Evolutionary conservation across 2,888 invertebrate species (phyloP).

Genomic region (Eubasilissa splendida): DNA sequence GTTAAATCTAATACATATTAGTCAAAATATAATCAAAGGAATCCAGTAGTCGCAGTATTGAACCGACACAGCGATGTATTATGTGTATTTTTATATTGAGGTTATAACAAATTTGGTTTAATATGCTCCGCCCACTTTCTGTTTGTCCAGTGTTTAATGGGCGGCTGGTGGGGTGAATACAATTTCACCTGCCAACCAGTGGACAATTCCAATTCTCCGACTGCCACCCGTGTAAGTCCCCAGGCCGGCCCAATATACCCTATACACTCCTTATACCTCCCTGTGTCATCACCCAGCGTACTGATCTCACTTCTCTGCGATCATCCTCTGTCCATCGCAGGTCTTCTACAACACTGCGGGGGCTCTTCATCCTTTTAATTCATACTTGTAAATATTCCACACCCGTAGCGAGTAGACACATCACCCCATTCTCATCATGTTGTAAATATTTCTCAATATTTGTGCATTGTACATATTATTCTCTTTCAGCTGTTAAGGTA

Average conservation of each 20-base stretch:
- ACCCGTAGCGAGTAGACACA: constrained; percentile 20
- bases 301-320: constrained; percentile 3
- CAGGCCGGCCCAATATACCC: not conserved
- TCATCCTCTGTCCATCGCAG: constrained; percentile 4
- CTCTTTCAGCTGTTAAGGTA: constrained; percentile 30
- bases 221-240: constrained; percentile 87
- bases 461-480: constrained; percentile 38
- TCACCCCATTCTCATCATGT: constrained; percentile 19
- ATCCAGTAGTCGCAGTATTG: too few relatives aligned
- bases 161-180: constrained; percentile 93
- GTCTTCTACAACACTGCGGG: constrained; percentile 15
- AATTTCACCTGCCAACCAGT: constrained; percentile 92
- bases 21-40: too few relatives aligned
- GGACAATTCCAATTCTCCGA: constrained; percentile 86
- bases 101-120: constrained; percentile 4
- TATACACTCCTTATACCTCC: not conserved
- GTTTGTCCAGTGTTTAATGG: constrained; percentile 82
- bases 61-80: too few relatives aligned
- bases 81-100: too few relatives aligned
- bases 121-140: constrained; percentile 60
- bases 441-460: constrained; percentile 21
- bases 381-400: constrained; percentile 39
- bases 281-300: not conserved
- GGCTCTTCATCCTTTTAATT: constrained; percentile 30
- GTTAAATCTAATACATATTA: too few relatives aligned